A percentile compares a stretch with the other conserved stretches of the same genome.
Evolutionary conservation across 2,888 invertebrate species (phyloP).

Genomic region (Atrina japonica): DNA sequence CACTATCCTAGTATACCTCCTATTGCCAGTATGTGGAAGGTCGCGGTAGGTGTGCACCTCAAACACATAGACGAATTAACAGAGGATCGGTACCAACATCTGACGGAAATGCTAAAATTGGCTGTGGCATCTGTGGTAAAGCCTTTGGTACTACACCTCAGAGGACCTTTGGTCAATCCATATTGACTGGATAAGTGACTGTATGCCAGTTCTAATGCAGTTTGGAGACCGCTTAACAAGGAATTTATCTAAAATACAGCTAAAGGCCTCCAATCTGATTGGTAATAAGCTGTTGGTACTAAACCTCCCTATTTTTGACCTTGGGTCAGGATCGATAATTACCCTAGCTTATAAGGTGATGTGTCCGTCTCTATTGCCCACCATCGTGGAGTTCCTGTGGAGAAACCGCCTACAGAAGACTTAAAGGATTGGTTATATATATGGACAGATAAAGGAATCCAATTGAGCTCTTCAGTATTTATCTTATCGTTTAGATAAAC

Average conservation of each 20-base stretch:
- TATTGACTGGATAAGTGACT: neutral
- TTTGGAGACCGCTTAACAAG: neutral
- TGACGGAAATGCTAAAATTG: neutral
- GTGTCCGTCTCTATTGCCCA: no score
- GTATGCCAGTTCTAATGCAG: neutral
- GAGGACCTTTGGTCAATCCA: neutral
- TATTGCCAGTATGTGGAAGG: no score
- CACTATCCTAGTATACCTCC: no score
- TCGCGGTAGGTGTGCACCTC: slow-evolving; percentile 7
- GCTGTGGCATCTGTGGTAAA: neutral
- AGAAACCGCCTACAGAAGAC: no score
- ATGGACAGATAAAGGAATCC: no score
- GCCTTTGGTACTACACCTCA: neutral
- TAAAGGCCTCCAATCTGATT: neutral
- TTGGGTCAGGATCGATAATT: neutral
- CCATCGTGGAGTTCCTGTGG: no score
- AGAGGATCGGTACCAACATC: neutral
- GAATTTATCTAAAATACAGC: neutral
- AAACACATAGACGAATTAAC: neutral
- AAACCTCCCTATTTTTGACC: neutral
- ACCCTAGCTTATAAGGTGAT: no score
- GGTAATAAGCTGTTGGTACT: neutral
- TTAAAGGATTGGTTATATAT: no score
- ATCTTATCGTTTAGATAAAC: no score
- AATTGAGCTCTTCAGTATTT: no score